Percentiles rank a stretch among this genome's conserved stretches.
These are phyloP conservation scores for Rhorus exstirpatorius DNA, from an alignment of 2,888 invertebrate genomes.

Conservation along the genomic window DNA sequence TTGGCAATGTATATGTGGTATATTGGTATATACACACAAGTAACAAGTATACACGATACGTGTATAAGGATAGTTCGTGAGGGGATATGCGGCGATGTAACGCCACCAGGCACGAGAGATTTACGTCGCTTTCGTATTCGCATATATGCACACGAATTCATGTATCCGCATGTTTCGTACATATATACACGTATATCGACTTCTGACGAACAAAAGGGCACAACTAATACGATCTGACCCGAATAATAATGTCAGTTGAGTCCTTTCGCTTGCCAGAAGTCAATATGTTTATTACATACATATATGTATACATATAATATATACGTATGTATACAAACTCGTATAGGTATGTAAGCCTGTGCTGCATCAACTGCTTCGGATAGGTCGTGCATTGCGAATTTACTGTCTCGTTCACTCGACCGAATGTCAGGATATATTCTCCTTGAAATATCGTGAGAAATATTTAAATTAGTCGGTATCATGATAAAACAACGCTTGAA, in stretches of 20 bases:
- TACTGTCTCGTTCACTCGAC: constrained; percentile 44
- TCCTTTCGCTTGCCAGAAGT: background rate
- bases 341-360: constrained; percentile 5
- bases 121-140: constrained; percentile 72
- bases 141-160: constrained; percentile 5
- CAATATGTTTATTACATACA: background rate
- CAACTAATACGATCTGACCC: background rate
- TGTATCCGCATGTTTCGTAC: background rate
- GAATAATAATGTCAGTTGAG: background rate
- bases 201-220: constrained; percentile 17
- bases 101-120: constrained; percentile 79
- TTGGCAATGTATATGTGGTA: constrained; percentile 39
- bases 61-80: constrained; percentile 6
- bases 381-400: constrained; percentile 61
- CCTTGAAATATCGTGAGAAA: constrained; percentile 68
- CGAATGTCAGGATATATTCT: constrained; percentile 55
- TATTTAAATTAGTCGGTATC: constrained; percentile 60
- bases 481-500: constrained; percentile 9
- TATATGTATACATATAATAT: background rate
- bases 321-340: constrained; percentile 7
- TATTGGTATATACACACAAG: background rate
- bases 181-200: background rate
- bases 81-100: constrained; percentile 70
- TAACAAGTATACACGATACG: background rate
- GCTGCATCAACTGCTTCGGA: constrained; percentile 45